Percentiles rank a stretch among this genome's conserved stretches.
These are phyloP conservation scores for Leucoma salicis DNA, from an alignment of 2,888 invertebrate genomes.

Conservation along the genomic window DNA sequence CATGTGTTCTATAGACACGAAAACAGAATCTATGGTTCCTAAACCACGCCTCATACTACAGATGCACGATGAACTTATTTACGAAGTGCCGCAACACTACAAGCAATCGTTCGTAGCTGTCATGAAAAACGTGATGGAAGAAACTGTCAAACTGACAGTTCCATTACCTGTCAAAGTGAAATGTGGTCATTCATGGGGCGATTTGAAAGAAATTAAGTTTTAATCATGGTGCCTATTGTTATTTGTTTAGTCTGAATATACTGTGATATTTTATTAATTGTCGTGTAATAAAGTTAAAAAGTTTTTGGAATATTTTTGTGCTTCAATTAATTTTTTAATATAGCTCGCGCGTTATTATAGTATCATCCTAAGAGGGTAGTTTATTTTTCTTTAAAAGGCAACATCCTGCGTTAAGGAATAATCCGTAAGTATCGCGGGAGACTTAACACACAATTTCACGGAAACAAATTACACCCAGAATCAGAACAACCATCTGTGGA, in stretches of 20 bases:
- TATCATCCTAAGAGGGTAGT: too few species aligned
- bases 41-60: slow-evolving; percentile 90
- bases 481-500: too few species aligned
- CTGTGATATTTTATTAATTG: slow-evolving; percentile 41
- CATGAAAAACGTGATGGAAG: slow-evolving; percentile 91
- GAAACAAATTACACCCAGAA: too few species aligned
- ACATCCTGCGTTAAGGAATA: too few species aligned
- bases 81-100: slow-evolving; percentile 88
- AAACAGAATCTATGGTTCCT: slow-evolving; percentile 45
- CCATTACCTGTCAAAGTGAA: slow-evolving; percentile 95
- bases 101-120: slow-evolving; percentile 81
- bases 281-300: neutral
- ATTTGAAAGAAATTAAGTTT: slow-evolving; percentile 45
- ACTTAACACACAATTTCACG: neutral
- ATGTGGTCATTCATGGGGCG: slow-evolving; percentile 91
- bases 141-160: slow-evolving; percentile 86
- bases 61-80: slow-evolving; percentile 97
- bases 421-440: neutral
- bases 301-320: neutral
- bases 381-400: too few species aligned
- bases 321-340: neutral
- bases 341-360: neutral
- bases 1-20: slow-evolving; percentile 89
- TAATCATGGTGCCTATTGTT: neutral
- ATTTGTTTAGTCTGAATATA: slow-evolving; percentile 22